These are phyloP conservation scores for Porites australiensis DNA, from an alignment of 64 coral and sea anemone genomes.

Conservation along the genomic window DNA sequence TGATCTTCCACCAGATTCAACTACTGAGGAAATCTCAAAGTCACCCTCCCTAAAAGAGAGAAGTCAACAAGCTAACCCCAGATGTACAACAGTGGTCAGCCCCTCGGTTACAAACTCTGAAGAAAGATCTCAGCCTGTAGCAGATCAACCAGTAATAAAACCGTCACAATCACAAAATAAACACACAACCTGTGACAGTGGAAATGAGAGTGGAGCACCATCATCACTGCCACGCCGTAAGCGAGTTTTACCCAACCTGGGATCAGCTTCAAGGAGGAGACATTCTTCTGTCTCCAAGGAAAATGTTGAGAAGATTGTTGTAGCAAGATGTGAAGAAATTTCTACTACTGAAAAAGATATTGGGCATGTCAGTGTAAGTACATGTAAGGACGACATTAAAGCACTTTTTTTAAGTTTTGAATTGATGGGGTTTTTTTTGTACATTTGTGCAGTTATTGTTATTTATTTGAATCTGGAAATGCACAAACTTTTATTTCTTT, in stretches of 20 bases:
- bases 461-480: no score
- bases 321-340: slow-evolving; percentile 4
- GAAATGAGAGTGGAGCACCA: not conserved
- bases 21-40: not conserved
- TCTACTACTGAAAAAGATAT: not conserved
- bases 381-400: no score
- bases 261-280: slow-evolving; percentile 12
- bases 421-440: no score
- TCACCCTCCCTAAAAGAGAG: slow-evolving; percentile 23
- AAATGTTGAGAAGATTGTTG: not conserved
- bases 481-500: no score
- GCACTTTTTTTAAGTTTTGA: no score
- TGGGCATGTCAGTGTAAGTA: not conserved
- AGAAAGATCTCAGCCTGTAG: not conserved
- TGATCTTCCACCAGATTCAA: not conserved
- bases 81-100: not conserved
- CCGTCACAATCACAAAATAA: slow-evolving; percentile 4
- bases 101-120: slow-evolving; percentile 9
- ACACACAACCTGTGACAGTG: not conserved
- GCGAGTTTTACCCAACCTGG: slow-evolving; percentile 38
- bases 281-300: slow-evolving; percentile 41
- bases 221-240: slow-evolving; percentile 8
- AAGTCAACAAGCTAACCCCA: not conserved
- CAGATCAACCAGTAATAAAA: not conserved
- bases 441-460: no score